Conservation (phyloP, 1,140 invertebrate genomes). For the Drosophila littoralis region DNA sequence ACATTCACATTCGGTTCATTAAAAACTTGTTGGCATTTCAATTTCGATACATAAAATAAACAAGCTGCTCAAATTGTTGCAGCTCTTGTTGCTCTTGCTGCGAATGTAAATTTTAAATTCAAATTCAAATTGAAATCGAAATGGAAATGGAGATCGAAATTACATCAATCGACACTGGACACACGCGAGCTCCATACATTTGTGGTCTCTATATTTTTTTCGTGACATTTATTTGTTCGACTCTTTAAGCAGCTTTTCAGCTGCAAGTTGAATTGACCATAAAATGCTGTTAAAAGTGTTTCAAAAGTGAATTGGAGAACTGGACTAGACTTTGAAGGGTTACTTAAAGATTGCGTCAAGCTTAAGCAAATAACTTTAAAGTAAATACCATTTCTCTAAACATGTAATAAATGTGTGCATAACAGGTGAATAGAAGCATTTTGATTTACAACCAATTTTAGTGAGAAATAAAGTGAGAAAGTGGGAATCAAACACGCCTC, state of each 20-base stretch:
- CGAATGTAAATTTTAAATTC: slow-evolving; percentile 15
- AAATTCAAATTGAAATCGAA: slow-evolving; percentile 15
- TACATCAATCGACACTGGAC: not conserved
- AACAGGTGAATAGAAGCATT: no score
- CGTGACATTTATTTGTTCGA: not conserved
- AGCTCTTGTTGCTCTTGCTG: slow-evolving; percentile 19
- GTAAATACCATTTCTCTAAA: no score
- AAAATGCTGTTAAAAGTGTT: not conserved
- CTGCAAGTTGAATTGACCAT: not conserved
- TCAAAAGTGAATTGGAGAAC: not conserved
- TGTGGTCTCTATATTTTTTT: not conserved
- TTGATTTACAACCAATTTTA: no score
- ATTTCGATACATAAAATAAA: slow-evolving; percentile 36
- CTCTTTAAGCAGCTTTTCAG: not conserved
- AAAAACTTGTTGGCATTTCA: slow-evolving; percentile 76
- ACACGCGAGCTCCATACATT: not conserved
- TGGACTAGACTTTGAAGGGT: no score
- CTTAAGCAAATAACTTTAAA: no score
- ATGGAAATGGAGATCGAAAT: not conserved
- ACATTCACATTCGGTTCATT: slow-evolving; percentile 57
- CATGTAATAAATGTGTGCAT: no score
- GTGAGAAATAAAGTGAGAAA: no score
- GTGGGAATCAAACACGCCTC: no score
- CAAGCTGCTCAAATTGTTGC: slow-evolving; percentile 56
- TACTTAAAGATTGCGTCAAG: no score